Base-by-base conservation (phyloP, 53 echinoderm and acorn worm genomes). In the Holothuria scabra region DNA sequence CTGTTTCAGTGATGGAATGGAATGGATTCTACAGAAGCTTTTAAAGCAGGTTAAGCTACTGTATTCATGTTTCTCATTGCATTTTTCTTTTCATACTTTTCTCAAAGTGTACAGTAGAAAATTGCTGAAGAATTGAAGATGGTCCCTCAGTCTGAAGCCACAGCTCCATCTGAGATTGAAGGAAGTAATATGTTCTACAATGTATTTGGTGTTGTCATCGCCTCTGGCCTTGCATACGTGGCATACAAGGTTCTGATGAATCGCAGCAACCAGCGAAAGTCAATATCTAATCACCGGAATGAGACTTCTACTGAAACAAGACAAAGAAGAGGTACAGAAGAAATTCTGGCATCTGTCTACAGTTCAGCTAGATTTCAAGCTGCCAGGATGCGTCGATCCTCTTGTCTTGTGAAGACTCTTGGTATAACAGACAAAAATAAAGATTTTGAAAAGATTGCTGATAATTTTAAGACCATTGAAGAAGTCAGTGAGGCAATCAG, bases 401-500 rank as follows among this genome's bases (percentile, higher is more conserved):
- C 91, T 6, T 49, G 87, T 29, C 83, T 89, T 16, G 74, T 93
- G 22, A 84, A 91, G 21, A 74, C 88, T 22, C 35, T 72, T 11
- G 74, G 76, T 25, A 89, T 79, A 5, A 41, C 32, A 11, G 79
- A 68, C 57, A 66, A 33, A 16, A 82, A 60, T 29, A 25, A 66
- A 8, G 70, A 90, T n/a, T 94, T 93, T 48, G 71, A 84, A 30
- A 69, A 68, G 34, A 94, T 96, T 13, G 84, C 83, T 14, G 97
- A 97, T 74, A 92, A 90, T 33, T 97, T 97, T 49, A 64, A 84
- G 56, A 83, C 92, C 2, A 32, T 94, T 59, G 94, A 94, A 64
- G 97, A 97, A 52, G 97, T 97, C 65, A 94, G 88, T 33, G 85
- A 92, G 41, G 97, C 97, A 0, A 56, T 97, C 10, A 86, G 87